A percentile compares a stretch with the other conserved stretches of the same genome.
Evolutionary conservation across 2,797 vertebrate species (phyloP).

Genomic region (Austrolebias charrua): DNA sequence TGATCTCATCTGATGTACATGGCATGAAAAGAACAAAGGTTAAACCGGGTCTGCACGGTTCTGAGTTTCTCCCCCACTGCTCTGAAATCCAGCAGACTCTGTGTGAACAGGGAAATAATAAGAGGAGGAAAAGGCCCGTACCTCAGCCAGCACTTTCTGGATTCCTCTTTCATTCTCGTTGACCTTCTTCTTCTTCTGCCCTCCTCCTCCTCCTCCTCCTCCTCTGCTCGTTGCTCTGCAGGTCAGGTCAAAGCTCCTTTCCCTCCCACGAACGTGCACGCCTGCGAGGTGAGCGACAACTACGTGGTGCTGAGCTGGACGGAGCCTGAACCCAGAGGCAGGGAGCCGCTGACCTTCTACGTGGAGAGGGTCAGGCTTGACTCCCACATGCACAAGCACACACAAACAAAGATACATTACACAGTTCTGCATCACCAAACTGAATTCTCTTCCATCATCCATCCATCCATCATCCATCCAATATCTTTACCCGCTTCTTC

Average conservation of each 20-base stretch:
- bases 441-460: not conserved
- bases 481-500: no score
- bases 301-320: conserved; percentile 91
- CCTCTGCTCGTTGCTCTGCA: conserved; percentile 46
- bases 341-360: conserved; percentile 86
- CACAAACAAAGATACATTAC: conserved; percentile 12
- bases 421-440: not conserved
- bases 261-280: conserved; percentile 86
- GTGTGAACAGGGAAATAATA: conserved; percentile 12
- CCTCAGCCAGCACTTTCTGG: conserved; percentile 21
- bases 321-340: conserved; percentile 89
- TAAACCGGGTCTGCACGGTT: conserved; percentile 9
- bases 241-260: conserved; percentile 84
- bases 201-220: conserved; percentile 10
- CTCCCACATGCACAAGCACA: conserved; percentile 2
- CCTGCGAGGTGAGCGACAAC: conserved; percentile 85
- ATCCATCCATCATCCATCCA: no score
- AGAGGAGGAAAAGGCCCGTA: not conserved
- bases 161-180: conserved; percentile 18
- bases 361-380: conserved; percentile 87
- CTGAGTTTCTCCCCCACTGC: conserved; percentile 2
- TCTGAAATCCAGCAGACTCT: conserved; percentile 13
- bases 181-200: conserved; percentile 24
- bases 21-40: conserved; percentile 16
- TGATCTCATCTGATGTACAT: conserved; percentile 12